phyloP scores from a whole-genome alignment of 2,888 invertebrate species.

The Gymnocheta viridis region DNA sequence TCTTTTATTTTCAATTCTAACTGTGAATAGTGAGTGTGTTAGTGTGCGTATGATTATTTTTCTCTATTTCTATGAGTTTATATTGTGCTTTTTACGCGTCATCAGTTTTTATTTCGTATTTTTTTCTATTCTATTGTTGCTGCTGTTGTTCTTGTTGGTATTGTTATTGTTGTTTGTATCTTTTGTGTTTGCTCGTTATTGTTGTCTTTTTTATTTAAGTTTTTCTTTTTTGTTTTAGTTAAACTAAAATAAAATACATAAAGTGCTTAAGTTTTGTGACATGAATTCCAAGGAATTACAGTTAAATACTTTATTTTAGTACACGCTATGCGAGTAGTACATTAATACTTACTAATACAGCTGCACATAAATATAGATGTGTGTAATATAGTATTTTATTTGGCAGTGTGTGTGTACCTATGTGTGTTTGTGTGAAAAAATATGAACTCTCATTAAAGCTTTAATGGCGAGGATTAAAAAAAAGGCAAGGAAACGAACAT shows the following conservation, averaged over 20 bases:
- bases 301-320: slow-evolving; percentile 72
- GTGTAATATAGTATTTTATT: not conserved
- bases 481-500: not conserved
- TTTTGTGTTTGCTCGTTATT: slow-evolving; percentile 54
- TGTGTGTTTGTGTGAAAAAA: not conserved
- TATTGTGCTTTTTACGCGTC: slow-evolving; percentile 64
- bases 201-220: slow-evolving; percentile 51
- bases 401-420: slow-evolving; percentile 14
- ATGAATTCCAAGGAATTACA: slow-evolving; percentile 69
- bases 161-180: slow-evolving; percentile 26
- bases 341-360: not conserved
- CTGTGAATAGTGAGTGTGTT: not conserved
- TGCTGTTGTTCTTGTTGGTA: too few species aligned
- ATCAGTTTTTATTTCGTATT: slow-evolving; percentile 70
- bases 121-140: slow-evolving; percentile 42
- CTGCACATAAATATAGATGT: slow-evolving; percentile 65
- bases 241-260: slow-evolving; percentile 51
- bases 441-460: slow-evolving; percentile 41
- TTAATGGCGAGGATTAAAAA: slow-evolving; percentile 1
- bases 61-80: slow-evolving; percentile 26
- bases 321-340: slow-evolving; percentile 28
- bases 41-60: slow-evolving; percentile 28
- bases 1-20: slow-evolving; percentile 33
- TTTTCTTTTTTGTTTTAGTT: slow-evolving; percentile 15
- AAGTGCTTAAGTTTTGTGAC: slow-evolving; percentile 68